Evolutionary conservation across 1,140 invertebrate genomes (phyloP).

Genomic region (Campoletis sonorensis): DNA sequence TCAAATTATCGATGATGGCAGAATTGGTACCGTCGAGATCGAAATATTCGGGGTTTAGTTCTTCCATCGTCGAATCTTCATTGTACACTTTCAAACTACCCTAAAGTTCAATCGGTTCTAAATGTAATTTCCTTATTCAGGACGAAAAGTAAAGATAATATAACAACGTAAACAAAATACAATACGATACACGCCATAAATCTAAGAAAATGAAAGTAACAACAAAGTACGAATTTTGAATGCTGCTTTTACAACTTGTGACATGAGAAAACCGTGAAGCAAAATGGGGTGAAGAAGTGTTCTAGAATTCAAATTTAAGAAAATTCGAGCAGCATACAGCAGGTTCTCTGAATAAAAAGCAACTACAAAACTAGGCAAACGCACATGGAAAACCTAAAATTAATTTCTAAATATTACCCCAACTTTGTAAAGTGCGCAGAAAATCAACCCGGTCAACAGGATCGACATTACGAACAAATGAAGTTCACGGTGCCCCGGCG

Average conservation of each 20-base stretch:
- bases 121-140: neutral
- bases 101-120: constrained; percentile 18
- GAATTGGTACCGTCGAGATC: neutral
- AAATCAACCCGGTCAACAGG: neutral
- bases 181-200: too few species aligned
- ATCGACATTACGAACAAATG: neutral
- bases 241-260: too few species aligned
- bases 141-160: neutral
- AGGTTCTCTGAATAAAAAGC: too few species aligned
- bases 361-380: too few species aligned
- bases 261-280: too few species aligned
- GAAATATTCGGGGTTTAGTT: constrained; percentile 33
- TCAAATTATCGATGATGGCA: constrained; percentile 17
- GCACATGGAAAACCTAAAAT: too few species aligned
- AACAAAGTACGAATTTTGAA: too few species aligned
- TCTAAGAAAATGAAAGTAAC: too few species aligned
- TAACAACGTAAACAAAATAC: neutral
- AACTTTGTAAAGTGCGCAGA: neutral
- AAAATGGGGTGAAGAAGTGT: too few species aligned
- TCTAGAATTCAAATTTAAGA: too few species aligned
- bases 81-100: constrained; percentile 1
- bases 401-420: neutral
- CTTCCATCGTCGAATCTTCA: constrained; percentile 13
- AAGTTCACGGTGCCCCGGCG: neutral
- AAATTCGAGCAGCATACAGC: too few species aligned